Percentiles rank a stretch among this genome's conserved stretches.
Conservation (phyloP, 2,113 vertebrate species). For the Melozone crissalis region DNA sequence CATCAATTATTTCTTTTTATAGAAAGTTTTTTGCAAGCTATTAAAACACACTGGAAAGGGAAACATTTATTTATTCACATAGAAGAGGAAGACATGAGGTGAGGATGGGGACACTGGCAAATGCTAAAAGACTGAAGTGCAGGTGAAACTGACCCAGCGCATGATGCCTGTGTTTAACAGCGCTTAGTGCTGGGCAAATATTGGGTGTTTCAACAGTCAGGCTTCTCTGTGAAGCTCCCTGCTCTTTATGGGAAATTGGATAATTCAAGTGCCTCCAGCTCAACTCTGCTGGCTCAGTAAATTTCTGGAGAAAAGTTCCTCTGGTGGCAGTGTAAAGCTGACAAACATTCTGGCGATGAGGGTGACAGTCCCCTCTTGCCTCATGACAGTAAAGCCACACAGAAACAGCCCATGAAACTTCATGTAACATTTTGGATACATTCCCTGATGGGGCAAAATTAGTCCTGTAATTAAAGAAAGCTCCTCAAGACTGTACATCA, state of each 20-base stretch:
- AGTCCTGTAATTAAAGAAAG: not conserved
- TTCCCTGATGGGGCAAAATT: not conserved
- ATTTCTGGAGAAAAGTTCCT: not conserved
- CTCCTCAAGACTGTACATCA: not conserved
- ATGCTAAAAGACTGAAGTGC: not conserved
- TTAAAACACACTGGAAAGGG: not conserved
- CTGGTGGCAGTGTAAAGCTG: not conserved
- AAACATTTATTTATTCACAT: not conserved
- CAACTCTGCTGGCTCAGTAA: not conserved
- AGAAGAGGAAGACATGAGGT: not conserved
- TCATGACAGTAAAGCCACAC: not conserved
- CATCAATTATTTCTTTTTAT: conserved; percentile 37
- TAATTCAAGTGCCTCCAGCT: not conserved
- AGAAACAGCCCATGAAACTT: not conserved
- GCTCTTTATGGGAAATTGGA: not conserved
- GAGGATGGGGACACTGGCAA: not conserved
- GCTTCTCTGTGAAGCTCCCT: not conserved
- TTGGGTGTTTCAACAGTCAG: not conserved
- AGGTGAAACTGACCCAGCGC: not conserved
- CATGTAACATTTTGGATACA: not conserved
- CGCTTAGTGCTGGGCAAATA: not conserved
- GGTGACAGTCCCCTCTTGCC: not conserved
- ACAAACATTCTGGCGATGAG: not conserved
- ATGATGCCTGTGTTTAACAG: not conserved
- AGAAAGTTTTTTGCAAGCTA: not conserved